Conservation (phyloP, 2,888 invertebrate species). For the Phortica magna region DNA sequence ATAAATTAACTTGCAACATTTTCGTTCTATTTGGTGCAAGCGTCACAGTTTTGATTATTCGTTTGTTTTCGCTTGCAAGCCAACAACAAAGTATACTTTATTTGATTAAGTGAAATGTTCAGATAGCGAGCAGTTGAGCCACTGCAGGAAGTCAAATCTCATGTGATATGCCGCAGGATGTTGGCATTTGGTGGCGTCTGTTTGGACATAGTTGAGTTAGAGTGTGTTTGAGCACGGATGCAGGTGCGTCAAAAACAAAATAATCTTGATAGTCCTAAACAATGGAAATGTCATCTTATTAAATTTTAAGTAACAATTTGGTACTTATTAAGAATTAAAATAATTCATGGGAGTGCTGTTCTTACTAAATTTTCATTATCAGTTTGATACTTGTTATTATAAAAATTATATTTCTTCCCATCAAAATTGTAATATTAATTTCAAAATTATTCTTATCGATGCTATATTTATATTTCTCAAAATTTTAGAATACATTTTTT, state of each 20-base stretch:
- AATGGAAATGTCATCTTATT: too few species aligned
- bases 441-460: too few species aligned
- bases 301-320: too few species aligned
- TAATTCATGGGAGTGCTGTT: too few species aligned
- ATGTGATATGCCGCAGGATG: constrained; percentile 25
- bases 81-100: constrained; percentile 60
- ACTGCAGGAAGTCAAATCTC: background rate
- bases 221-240: background rate
- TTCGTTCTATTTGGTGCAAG: constrained; percentile 34
- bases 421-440: too few species aligned
- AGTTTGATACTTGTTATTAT: too few species aligned
- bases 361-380: too few species aligned
- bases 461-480: too few species aligned
- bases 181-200: background rate
- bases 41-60: constrained; percentile 43
- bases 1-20: constrained; percentile 3
- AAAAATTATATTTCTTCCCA: too few species aligned
- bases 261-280: too few species aligned
- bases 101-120: constrained; percentile 68
- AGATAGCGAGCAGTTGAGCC: constrained; percentile 62
- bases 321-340: too few species aligned
- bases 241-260: background rate
- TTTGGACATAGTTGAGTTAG: background rate
- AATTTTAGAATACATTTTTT: too few species aligned
- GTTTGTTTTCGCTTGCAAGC: constrained; percentile 31